Conservation (phyloP, 2,113 vertebrate species). For the Kryptolebias marmoratus region DNA sequence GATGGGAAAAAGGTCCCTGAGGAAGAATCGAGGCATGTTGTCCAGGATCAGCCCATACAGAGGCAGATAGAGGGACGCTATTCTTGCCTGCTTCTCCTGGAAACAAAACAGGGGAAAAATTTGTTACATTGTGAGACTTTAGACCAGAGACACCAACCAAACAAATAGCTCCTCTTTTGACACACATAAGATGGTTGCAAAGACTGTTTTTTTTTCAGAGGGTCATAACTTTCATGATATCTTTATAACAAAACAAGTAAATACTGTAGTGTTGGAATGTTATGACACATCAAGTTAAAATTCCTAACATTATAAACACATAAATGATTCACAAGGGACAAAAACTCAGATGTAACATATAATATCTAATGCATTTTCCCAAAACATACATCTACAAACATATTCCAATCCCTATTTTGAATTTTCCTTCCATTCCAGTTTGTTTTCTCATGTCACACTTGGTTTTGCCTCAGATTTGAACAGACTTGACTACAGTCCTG, state of each 20-base stretch:
- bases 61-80: constrained; percentile 95
- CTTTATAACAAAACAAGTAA: no score
- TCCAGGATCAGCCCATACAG: constrained; percentile 97
- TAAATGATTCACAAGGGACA: no score
- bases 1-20: constrained; percentile 94
- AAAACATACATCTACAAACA: no score
- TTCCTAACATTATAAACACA: no score
- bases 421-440: not conserved
- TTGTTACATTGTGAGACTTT: not conserved
- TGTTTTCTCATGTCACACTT: constrained; percentile 22
- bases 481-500: constrained; percentile 9
- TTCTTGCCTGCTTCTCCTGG: constrained; percentile 93
- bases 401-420: not conserved
- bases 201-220: no score
- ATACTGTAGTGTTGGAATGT: no score
- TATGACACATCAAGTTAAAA: no score
- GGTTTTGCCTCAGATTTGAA: constrained; percentile 1
- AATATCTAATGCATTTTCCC: no score
- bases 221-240: no score
- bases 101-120: constrained; percentile 10
- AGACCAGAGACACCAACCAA: not conserved
- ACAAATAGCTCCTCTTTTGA: not conserved
- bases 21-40: constrained; percentile 97
- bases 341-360: no score
- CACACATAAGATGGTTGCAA: not conserved